Evolutionary conservation across 2,113 vertebrate species (phyloP), one percentile per base, ranked within the genome.

Genomic region (Trochalopteron elliotii): DNA sequence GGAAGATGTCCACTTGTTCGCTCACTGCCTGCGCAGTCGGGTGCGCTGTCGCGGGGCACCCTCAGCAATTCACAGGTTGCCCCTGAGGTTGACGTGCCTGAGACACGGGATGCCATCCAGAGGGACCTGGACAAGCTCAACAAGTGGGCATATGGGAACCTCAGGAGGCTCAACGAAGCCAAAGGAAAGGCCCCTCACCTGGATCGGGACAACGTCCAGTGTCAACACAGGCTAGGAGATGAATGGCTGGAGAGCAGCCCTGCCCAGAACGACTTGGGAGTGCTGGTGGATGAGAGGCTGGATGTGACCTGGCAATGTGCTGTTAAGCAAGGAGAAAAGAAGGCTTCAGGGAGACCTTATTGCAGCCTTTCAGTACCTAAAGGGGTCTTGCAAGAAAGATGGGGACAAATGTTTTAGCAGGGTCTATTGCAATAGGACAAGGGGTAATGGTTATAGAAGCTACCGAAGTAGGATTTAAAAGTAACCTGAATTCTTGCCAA

Each of bases 201-300:
- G 59, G 31, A 9, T 37, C 12, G 1, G 33, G 28, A 30, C 33
- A n/a, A 4, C 0, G 7, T 9, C 15, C 39, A 2, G 13, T 5
- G 24, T 2, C 12, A 24, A 4, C 20, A 12, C 19, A 25, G 13
- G 23, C 23, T 57, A 52, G 12, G 35, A 35, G 42, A 49, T 27
- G 22, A 31, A 33, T 2, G 28, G 50, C 8, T 17, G 10, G 7
- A 30, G 53, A 25, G 39, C 19, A 52, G 39, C 23, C 28, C 60
- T 30, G 37, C 33, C 1, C 0, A 44, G 50, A 52, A 3, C 4
- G 3, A 2, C 20, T 10, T 31, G 30, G 47, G 16, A n/a, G 11
- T 27, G 70, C 39, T 7, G n/a, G 13, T 12, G 39, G 11, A 4
- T 25, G 47, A 15, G 57, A 35, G 39, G 53, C 39, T 59, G 68